phyloP scores from a whole-genome alignment of 2,113 vertebrate genomes.

The Hippolais icterina region DNA sequence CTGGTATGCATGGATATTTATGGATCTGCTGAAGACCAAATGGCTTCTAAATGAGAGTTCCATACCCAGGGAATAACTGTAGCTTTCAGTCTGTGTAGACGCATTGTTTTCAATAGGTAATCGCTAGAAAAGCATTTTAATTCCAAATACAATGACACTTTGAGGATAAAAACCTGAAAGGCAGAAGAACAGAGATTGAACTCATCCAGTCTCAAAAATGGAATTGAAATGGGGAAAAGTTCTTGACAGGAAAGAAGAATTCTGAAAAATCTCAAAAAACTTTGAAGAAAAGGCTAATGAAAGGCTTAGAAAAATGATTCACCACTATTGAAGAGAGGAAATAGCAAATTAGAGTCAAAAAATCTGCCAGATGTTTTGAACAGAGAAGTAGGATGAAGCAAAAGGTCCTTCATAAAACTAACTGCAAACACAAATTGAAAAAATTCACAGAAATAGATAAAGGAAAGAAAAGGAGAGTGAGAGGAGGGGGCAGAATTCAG shows the following conservation, averaged over 20 bases:
- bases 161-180: not conserved
- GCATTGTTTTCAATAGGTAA: not conserved
- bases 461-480: not conserved
- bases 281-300: not conserved
- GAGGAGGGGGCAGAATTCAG: accelerated
- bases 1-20: not conserved
- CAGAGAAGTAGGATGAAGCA: not conserved
- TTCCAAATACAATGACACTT: not conserved
- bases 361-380: not conserved
- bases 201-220: not conserved
- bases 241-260: not conserved
- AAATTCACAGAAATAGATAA: not conserved
- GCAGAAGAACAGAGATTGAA: not conserved
- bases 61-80: not conserved
- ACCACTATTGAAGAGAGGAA: not conserved
- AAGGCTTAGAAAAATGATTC: not conserved
- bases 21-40: not conserved
- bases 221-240: not conserved
- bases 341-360: not conserved
- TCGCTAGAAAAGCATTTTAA: not conserved
- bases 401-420: not conserved
- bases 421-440: not conserved
- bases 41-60: not conserved
- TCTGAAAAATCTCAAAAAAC: not conserved
- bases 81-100: not conserved